Evolutionary conservation across 2,888 invertebrate species (phyloP), one percentile per base, ranked within the genome.

Genomic region (Drosophila crucigera): DNA sequence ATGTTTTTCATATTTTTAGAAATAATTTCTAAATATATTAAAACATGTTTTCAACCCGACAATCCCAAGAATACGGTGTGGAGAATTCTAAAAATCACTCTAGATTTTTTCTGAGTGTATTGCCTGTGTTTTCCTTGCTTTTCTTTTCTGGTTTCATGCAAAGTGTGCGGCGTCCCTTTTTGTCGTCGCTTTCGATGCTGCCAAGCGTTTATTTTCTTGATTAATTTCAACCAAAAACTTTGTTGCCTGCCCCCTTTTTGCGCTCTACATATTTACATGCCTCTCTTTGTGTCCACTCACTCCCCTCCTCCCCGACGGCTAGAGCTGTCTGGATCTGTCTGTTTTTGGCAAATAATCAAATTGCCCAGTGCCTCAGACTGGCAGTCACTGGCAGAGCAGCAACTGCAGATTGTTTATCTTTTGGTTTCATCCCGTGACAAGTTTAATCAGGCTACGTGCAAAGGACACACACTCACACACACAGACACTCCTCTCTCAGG

Each of bases 131-230:
- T 19, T 55, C 10, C 19, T 37, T 19, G n/a, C 0, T 39, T 25
- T 55, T 43, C 66, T 63, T 53, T 50, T 35, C 39, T 25, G 62
- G 39, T 14, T 31, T 83, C 56, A 56, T 56, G 56, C 56, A 56
- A 56, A 56, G 56, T 56, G 56, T 39, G 28, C 4, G 47, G 16
- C 55, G 84, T 78, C 66, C 35, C 33, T 61, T 78, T 76, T 78
- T 90, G 41, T 71, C 58, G 30, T n/a, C 55, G 41, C 61, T 37
- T 60, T 59, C 63, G 91, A 80, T 81, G 76, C 88, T 87, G 87
- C 76, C 88, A 89, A 89, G 85, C 89, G 90, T 87, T 86, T 86
- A 86, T 89, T 86, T 86, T 86, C 87, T 87, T 87, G 87, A 87
- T 87, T 87, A 87, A 87, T 87, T 87, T 91, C 90, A 78, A 91